These are phyloP conservation scores for Neoscelio sp. DNA, from an alignment of 2,888 invertebrate genomes.

Conservation along the genomic window DNA sequence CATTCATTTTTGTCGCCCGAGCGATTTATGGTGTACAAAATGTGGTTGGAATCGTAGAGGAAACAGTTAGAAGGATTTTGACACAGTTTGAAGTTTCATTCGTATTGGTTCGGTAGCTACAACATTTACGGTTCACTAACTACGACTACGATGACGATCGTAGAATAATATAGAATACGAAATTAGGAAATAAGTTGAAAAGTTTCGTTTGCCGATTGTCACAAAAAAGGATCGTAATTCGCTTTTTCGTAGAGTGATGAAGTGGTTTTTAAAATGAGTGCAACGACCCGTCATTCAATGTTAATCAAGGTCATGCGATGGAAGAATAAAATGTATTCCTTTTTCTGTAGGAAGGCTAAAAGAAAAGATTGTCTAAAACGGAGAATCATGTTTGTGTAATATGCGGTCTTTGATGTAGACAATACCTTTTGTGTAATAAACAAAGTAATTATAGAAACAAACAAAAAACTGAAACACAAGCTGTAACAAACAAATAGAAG, in stretches of 20 bases:
- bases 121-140: background rate
- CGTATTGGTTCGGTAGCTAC: too few relatives aligned
- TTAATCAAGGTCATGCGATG: conserved; percentile 42
- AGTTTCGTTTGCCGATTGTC: background rate
- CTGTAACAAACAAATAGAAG: too few relatives aligned
- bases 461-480: too few relatives aligned
- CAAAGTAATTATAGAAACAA: background rate
- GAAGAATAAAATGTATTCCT: conserved; percentile 11
- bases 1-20: conserved; percentile 17
- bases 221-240: conserved; percentile 1
- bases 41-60: too few relatives aligned
- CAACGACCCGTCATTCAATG: conserved; percentile 22
- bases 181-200: background rate
- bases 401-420: too few relatives aligned
- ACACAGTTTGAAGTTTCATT: conserved; percentile 11
- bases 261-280: conserved; percentile 28
- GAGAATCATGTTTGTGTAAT: conserved; percentile 18
- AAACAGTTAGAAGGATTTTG: background rate
- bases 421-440: background rate
- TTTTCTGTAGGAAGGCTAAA: conserved; percentile 11
- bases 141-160: too few relatives aligned
- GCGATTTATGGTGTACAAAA: background rate
- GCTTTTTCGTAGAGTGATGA: background rate
- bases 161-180: too few relatives aligned
- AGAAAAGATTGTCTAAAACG: conserved; percentile 8